Percentiles rank a stretch among this genome's conserved stretches.
Conservation (phyloP, 2,113 vertebrate species). For the Chloroceryle aenea region DNA sequence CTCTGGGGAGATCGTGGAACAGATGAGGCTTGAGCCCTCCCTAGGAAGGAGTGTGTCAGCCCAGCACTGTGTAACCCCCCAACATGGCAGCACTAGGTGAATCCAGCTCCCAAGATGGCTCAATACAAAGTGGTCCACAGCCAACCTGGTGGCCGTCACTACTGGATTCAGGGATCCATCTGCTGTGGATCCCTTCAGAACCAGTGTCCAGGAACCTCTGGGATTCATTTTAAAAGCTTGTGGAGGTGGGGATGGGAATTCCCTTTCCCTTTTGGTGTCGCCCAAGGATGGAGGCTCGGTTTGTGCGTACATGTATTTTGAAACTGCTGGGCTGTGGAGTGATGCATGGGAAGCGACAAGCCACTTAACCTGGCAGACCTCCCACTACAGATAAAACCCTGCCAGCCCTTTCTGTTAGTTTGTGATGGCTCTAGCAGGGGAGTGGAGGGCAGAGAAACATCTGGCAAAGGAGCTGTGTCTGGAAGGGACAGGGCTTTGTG, state of each 20-base stretch:
- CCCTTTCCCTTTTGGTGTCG: neutral
- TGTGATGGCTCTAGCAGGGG: neutral
- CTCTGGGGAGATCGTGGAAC: neutral
- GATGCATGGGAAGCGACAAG: neutral
- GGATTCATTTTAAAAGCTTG: fast-evolving
- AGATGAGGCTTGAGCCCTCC: neutral
- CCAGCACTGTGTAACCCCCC: neutral
- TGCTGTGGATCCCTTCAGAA: neutral
- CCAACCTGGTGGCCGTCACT: neutral
- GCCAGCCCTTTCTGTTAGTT: neutral
- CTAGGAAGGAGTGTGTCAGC: neutral
- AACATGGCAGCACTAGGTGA: neutral
- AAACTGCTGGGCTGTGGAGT: fast-evolving
- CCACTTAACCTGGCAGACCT: neutral
- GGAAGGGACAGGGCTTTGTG: neutral
- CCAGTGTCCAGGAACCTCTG: fast-evolving
- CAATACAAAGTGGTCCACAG: neutral
- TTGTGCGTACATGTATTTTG: neutral
- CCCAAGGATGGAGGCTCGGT: neutral
- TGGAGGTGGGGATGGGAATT: neutral
- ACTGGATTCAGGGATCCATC: neutral
- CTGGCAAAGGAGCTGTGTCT: neutral
- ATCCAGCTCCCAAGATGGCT: neutral
- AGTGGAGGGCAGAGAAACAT: fast-evolving
- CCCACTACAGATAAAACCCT: fast-evolving